These are phyloP conservation scores for Epinephelus lanceolatus DNA, from an alignment of 2,113 vertebrate species.

Conservation along the genomic window DNA sequence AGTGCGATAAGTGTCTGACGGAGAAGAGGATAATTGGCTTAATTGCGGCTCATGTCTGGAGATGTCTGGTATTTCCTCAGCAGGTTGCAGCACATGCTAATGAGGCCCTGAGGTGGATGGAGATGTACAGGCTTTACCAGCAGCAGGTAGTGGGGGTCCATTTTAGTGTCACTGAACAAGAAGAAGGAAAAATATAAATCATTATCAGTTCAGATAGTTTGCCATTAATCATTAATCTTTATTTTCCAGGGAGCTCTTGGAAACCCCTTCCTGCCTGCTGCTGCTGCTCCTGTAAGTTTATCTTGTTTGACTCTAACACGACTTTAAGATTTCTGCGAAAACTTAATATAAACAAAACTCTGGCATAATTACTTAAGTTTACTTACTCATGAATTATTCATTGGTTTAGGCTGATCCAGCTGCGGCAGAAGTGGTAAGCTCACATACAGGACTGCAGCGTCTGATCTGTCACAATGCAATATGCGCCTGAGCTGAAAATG, in stretches of 20 bases:
- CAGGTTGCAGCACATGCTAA: conserved; percentile 79
- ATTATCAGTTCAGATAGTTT: not conserved
- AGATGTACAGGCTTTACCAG: conserved; percentile 80
- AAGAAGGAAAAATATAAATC: not conserved
- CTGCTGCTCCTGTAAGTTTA: conserved; percentile 67
- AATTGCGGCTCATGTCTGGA: conserved; percentile 61
- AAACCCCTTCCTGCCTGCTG: conserved; percentile 75
- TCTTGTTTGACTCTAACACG: not conserved
- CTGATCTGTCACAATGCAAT: not conserved
- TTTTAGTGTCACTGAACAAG: not conserved
- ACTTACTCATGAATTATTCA: not conserved
- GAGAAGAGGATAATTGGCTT: conserved; percentile 41
- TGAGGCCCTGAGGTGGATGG: conserved; percentile 82
- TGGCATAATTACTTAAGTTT: not conserved
- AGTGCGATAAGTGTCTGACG: conserved; percentile 41
- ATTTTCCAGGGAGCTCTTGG: conserved; percentile 62
- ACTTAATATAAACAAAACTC: not conserved
- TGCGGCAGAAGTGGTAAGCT: conserved; percentile 36
- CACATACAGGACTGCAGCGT: not conserved
- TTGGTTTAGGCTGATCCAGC: conserved; percentile 52
- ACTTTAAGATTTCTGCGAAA: not conserved
- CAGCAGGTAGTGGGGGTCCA: conserved; percentile 76
- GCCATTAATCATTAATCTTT: conserved; percentile 5
- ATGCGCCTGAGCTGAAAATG: not conserved
- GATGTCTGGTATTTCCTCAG: conserved; percentile 66